Base-by-base conservation (phyloP, 2,113 vertebrate species). In the Gnathonemus echidnorhynchus region DNA sequence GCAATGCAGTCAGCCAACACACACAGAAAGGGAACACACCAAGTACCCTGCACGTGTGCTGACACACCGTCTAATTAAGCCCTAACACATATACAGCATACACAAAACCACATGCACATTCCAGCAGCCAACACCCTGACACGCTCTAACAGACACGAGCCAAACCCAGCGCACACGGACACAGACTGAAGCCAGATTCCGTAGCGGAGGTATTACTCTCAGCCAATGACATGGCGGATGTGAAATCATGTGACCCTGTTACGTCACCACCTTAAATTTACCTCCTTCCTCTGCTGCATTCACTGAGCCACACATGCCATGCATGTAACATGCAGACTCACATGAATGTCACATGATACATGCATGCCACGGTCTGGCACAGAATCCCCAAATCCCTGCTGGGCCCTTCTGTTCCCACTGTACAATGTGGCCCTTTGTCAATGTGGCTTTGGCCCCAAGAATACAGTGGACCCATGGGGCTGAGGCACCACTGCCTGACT, bases 341-440 rank as follows among this genome's bases (percentile, higher is more conserved):
- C 8, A 24, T 48, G 45, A n/a, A 85, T 15, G 39, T 10, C 45
- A 85, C 45, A 24, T 24, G 2, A 48, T 17, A 19, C 24, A 11
- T 58, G 31, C 27, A 35, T 53, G 53, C 27, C n/a, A 49, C 50
- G 4, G 50, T n/a, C 52, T 3, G n/a, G 74, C 80, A 31, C 21
- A 42, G 39, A 17, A 52, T 42, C 77, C 70, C 74, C 8, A 42
- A 74, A 53, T 89, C 66, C 74, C 70, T 31, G 27, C 66, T 49
- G 50, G 42, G 15, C 15, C 39, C 49, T 53, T 89, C 48, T 84
- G 49, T 45, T 31, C 52, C 88, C 21, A 9, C 27, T 4, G 31
- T 83, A 89, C 74, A 89, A 89, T 89, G 74, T 39, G 35, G 31
- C 27, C 70, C 35, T 89, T 89, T 89, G 49, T 89, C 74, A 49